A percentile compares a stretch with the other conserved stretches of the same genome.
phyloP scores from a whole-genome alignment of 2,888 invertebrate species.

The Melanargia galathea region DNA sequence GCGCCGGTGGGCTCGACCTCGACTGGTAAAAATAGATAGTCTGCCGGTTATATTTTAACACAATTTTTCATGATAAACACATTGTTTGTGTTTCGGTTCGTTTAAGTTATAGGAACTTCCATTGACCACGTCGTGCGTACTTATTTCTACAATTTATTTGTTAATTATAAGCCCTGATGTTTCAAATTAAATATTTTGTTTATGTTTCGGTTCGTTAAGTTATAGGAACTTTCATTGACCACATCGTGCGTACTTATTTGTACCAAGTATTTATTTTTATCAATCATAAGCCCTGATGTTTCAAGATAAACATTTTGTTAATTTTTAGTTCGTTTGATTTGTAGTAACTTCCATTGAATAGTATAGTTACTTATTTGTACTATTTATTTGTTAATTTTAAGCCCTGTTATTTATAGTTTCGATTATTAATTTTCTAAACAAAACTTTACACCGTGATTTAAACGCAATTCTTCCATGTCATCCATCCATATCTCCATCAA shows the following conservation, averaged over 20 bases:
- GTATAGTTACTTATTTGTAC: neutral
- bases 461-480: neutral
- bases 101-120: neutral
- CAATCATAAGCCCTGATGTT: neutral
- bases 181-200: neutral
- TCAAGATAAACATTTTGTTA: neutral
- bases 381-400: neutral
- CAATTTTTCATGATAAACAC: neutral
- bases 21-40: slow-evolving; percentile 40
- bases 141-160: neutral
- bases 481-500: no score
- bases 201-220: neutral
- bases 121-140: neutral
- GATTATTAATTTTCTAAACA: neutral
- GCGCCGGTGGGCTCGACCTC: slow-evolving; percentile 45
- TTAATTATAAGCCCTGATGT: neutral
- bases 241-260: neutral
- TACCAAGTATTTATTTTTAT: no score
- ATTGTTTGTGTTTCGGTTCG: neutral
- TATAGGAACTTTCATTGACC: neutral
- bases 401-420: neutral
- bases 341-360: neutral
- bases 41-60: slow-evolving; percentile 12
- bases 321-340: neutral
- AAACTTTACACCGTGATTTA: neutral